Base-by-base conservation (phyloP, 2,888 invertebrate species). In the Eudasyphora cyanicolor region DNA sequence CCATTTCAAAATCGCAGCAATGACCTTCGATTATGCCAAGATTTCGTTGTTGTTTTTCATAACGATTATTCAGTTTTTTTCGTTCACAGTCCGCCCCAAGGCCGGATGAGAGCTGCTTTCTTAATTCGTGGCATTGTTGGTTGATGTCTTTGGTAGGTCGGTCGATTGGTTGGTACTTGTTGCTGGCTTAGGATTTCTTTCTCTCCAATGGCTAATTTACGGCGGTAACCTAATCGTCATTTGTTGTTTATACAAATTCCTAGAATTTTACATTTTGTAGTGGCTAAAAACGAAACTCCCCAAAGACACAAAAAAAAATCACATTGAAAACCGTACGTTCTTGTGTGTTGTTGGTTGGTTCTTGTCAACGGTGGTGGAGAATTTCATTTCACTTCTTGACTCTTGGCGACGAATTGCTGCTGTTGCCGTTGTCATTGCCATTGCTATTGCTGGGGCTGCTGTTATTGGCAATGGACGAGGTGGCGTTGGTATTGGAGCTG, bases 211-310 rank as follows among this genome's bases (percentile, higher is more conserved):
- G 67, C 42, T 67, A 67, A 67, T 67, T 67, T 67, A 67, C 67
- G 67, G 19, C 64, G 78, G 78, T 79, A 73, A 79, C 73, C 64
- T 67, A 73, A 79, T 79, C 62, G 64, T 35, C 24, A 67, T 67
- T 67, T 73, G 71, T 67, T 79, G 60, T 75, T 77, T 64, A 73
- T 29, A 67, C 32, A 27, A 79, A 79, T 79, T 79, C 78, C 73
- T 54, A 73, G 78, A 79, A 79, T 67, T 79, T n/a, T n/a, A n/a
- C n/a, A n/a, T n/a, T n/a, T 42, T 64, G 64, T 51, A 19, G n/a
- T 79, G 73, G 54, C 78, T 73, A 73, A 79, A 73, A 42, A 42
- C 67, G 38, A 64, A 62, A 32, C 51, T 71, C 62, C 51, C 35
- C 67, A 42, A n/a, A 24, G 67, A 42, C 7, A 3, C 19, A 42